Base-by-base conservation (phyloP, 1,140 invertebrate genomes). In the Acarapis woodi region DNA sequence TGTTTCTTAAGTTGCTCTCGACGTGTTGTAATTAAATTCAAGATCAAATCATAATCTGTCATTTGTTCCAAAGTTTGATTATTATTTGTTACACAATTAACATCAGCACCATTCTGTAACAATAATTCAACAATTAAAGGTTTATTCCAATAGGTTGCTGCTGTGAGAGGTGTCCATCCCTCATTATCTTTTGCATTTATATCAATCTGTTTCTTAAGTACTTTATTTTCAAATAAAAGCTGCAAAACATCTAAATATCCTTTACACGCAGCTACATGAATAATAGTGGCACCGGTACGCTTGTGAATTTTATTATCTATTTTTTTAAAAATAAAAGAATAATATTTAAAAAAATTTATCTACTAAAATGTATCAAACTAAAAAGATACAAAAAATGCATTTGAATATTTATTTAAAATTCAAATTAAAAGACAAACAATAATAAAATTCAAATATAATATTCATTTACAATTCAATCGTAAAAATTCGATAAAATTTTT, bases 221-320 rank as follows among this genome's bases (percentile, higher is more conserved):
- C 15, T 10, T 14, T 9, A 20, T 32, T 26, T 9, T 35, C 26
- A 14, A 40, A 33, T 9, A 40, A 16, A 20, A n/a, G 23, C 72
- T 67, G 67, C 54, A 83, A 69, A 38, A 94, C 77, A 59, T 88
- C 77, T 42, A 73, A 67, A 54, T 99, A 97, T 38, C 90, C 88
- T 59, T 97, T 97, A 22, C 88, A 85, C 35, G 83, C 72, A 22
- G 90, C 85, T 3, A 97, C 85, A 59, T 99, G 93, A 23, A 99
- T 59, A n/a, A 87, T 73, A 14, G 83, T 88, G 32, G 88, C 88
- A 35, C 88, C 87, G 16, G 82, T 82, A 51, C 73, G 71, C 2
- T 71, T 68, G 62, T 88, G 33, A 29, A 47, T 37, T 32, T 48
- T 35, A 3, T 45, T 39, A 19, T 28, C 21, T 30, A 15, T 18